phyloP scores from a whole-genome alignment of 2,113 vertebrate genomes.

The Parus major region DNA sequence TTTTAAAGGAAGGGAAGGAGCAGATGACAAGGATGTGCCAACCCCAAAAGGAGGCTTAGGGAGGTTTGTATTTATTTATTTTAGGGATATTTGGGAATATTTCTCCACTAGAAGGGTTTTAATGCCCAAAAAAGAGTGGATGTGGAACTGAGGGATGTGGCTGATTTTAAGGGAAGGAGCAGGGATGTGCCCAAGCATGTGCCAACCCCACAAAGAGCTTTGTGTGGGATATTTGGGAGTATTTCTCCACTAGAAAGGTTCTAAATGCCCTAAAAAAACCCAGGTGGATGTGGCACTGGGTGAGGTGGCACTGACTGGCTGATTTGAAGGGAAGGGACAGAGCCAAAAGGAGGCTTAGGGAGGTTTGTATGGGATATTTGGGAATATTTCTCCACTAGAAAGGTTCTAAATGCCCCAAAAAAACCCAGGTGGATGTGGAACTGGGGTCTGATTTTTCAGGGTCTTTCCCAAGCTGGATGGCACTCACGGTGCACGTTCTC shows the following conservation, averaged over 20 bases:
- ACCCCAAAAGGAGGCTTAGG: not conserved
- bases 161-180: not conserved
- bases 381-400: not conserved
- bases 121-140: not conserved
- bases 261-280: not conserved
- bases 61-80: not conserved
- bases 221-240: not conserved
- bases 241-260: not conserved
- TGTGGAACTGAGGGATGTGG: not conserved
- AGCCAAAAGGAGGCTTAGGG: too few species aligned
- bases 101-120: not conserved
- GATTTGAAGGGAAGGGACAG: not conserved
- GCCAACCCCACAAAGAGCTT: not conserved
- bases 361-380: not conserved
- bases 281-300: not conserved
- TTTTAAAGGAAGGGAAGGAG: not conserved
- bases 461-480: too few species aligned
- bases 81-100: not conserved
- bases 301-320: not conserved
- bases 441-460: not conserved
- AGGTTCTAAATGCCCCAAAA: fast-evolving
- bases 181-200: too few species aligned
- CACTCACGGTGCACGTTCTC: conserved; percentile 98
- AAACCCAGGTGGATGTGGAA: not conserved
- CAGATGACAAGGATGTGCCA: not conserved